A percentile compares a stretch with the other conserved stretches of the same genome.
These are phyloP conservation scores for Drosophila kambysellisi DNA, from an alignment of 2,888 invertebrate genomes.

Conservation along the genomic window DNA sequence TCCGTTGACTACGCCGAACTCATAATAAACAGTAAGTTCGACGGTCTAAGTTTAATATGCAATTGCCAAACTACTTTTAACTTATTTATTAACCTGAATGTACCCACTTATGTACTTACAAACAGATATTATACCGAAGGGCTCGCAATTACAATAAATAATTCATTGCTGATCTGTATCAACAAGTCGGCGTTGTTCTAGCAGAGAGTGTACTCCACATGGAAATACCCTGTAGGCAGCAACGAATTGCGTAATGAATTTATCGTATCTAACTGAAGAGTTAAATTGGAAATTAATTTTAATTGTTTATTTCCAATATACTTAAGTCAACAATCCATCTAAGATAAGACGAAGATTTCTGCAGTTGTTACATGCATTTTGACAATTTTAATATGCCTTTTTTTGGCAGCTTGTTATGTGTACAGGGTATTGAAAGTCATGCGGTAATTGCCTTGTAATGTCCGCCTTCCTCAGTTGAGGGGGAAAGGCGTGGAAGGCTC, in stretches of 20 bases:
- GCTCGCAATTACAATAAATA: constrained; percentile 61
- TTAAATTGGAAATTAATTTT: not conserved
- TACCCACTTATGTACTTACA: constrained; percentile 3
- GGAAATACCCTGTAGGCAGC: not conserved
- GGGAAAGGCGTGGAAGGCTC: not conserved
- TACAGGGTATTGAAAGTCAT: constrained; percentile 37
- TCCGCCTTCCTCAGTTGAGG: constrained; percentile 25
- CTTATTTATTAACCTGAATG: not conserved
- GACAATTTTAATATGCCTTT: not conserved
- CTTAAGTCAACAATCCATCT: not conserved
- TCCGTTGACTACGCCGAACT: constrained; percentile 38
- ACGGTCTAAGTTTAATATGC: constrained; percentile 46
- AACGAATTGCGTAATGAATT: not conserved
- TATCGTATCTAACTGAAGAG: not conserved
- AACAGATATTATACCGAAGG: constrained; percentile 50
- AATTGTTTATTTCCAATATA: not conserved
- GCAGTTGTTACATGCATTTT: not conserved
- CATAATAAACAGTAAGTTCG: constrained; percentile 49
- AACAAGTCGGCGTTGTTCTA: not conserved
- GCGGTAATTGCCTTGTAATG: constrained; percentile 38
- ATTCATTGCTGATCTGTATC: constrained; percentile 52
- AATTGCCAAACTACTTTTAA: constrained; percentile 16
- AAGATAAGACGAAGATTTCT: not conserved
- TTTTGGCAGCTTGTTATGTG: not conserved
- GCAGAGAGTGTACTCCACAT: too few species aligned